Percentiles rank a stretch among this genome's conserved stretches.
These are phyloP conservation scores for Synergus umbraculus DNA, from an alignment of 2,888 invertebrate genomes.

Conservation along the genomic window DNA sequence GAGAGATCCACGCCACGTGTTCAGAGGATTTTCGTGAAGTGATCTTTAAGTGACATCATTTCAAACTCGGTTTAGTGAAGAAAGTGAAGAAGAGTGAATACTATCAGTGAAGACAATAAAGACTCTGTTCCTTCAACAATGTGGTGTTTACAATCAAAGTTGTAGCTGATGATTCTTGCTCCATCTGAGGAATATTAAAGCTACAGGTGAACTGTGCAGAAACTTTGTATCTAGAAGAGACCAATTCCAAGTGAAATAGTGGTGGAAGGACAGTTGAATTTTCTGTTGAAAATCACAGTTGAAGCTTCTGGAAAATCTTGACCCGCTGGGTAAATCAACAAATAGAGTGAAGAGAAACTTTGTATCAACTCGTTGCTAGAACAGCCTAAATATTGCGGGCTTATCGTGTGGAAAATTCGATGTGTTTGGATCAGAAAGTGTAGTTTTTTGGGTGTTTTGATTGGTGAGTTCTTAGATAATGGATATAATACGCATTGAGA, in stretches of 20 bases:
- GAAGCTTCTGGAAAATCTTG: no score
- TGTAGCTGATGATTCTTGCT: background rate
- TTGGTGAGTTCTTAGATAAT: background rate
- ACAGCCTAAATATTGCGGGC: no score
- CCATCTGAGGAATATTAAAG: background rate
- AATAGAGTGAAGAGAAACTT: no score
- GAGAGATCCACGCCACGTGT: constrained; percentile 6
- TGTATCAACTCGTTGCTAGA: no score
- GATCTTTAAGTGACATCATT: background rate
- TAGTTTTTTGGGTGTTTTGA: constrained; percentile 13
- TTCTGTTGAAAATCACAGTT: no score
- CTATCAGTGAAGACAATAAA: background rate
- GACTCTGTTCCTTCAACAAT: background rate
- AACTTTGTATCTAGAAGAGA: background rate
- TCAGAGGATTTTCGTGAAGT: background rate
- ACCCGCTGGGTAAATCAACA: no score
- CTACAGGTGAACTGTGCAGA: background rate
- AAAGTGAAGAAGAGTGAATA: background rate
- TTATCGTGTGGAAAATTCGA: constrained; percentile 20
- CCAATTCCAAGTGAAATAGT: background rate
- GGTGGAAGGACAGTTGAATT: no score
- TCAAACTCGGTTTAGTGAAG: background rate
- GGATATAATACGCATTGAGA: constrained; percentile 46
- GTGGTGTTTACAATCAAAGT: background rate
- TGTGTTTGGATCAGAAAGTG: constrained; percentile 10